These are phyloP conservation scores for Solenopsis fugax DNA, from an alignment of 1,140 invertebrate species.

Conservation along the genomic window DNA sequence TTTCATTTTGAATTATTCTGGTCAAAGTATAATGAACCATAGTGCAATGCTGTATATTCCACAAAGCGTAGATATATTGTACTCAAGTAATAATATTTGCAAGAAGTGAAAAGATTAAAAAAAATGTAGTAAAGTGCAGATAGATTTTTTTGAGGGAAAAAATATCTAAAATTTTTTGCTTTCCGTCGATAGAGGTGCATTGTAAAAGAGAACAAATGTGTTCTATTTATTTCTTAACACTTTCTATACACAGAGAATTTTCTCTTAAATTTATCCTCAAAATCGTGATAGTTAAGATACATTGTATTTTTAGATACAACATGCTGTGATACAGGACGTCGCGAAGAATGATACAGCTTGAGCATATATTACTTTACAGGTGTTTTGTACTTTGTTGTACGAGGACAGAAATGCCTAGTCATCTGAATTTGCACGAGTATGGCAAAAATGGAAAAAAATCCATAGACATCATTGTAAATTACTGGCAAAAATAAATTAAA, in stretches of 20 bases:
- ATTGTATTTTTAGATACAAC: conserved; percentile 19
- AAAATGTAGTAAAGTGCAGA: conserved; percentile 1
- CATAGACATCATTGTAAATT: too few species aligned
- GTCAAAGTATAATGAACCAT: conserved; percentile 36
- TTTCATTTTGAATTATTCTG: conserved; percentile 38
- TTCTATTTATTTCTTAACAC: not conserved
- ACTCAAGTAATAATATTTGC: not conserved
- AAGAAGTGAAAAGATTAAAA: not conserved
- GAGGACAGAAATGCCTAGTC: too few species aligned
- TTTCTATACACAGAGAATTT: not conserved
- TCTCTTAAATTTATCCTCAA: too few species aligned
- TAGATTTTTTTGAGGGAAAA: not conserved
- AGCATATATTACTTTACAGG: conserved; percentile 39
- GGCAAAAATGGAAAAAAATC: too few species aligned
- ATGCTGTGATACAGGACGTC: conserved; percentile 17
- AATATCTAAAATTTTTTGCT: not conserved
- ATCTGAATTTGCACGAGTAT: too few species aligned
- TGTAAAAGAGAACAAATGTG: not conserved
- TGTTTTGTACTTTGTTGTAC: not conserved
- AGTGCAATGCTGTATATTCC: conserved; percentile 25
- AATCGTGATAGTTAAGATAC: too few species aligned
- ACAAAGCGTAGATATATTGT: conserved; percentile 33
- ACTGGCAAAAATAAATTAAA: too few species aligned
- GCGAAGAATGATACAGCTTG: conserved; percentile 10
- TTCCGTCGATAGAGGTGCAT: not conserved